Evolutionary conservation across 1,140 invertebrate species (phyloP), one percentile per base, ranked within the genome.

Genomic region (Drosophila bifasciata): DNA sequence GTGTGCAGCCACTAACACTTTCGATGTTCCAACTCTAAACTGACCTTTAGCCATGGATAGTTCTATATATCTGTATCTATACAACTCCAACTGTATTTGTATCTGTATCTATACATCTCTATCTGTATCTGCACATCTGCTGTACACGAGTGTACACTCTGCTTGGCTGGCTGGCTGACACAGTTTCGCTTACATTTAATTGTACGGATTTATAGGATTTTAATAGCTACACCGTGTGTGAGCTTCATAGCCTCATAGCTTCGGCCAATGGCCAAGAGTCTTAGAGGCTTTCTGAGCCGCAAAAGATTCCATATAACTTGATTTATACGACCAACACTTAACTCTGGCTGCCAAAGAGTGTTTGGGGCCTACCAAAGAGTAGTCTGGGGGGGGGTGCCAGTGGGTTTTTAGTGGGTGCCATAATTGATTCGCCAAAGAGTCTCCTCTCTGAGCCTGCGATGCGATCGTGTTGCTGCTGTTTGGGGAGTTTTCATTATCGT

Each of bases 141-240:
- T 69, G 61, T 21, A 21, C 19, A 36, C 41, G 21, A 43, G 41
- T 21, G 64, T 69, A 25, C 28, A 9, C 28, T 32, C n/a, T n/a
- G n/a, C n/a, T n/a, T n/a, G n/a, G n/a, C n/a, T n/a, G n/a, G 23
- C 23, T 72, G n/a, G 59, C 39, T 74, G 70, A 64, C 70, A 74
- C 59, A 73, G 70, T 73, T 74, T 74, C 36, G 60, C 28, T 63
- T 63, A 50, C 69, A 44, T 73, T 73, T 73, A 64, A 73, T 73
- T 73, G 59, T 73, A 6, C 21, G 59, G 17, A 23, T 45, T 51
- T 73, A 74, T 74, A 40, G 59, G 32, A 16, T 44, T 53, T 62
- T 72, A 72, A 72, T 39, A 49, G 53, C 17, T 39, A 15, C 43
- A 67, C 62, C 32, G 28, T 50, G 23, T 51, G 7, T n/a, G n/a